Evolutionary conservation across 2,888 invertebrate genomes (phyloP).

Genomic region (Limnephilus marmoratus): DNA sequence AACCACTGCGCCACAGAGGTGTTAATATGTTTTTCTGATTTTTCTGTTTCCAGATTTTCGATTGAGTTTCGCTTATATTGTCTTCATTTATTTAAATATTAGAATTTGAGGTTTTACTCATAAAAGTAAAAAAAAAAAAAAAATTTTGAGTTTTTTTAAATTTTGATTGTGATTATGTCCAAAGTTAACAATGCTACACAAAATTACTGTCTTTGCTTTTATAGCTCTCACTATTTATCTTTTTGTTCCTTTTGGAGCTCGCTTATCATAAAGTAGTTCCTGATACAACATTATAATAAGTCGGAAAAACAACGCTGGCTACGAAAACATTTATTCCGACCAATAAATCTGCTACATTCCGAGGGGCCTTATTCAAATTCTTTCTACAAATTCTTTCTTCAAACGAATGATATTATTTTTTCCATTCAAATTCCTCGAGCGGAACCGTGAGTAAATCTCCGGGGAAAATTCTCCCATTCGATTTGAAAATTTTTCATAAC

Average conservation of each 20-base stretch:
- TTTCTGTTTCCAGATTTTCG: no score
- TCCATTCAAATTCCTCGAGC: not conserved
- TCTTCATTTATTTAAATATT: no score
- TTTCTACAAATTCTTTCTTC: not conserved
- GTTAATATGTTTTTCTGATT: no score
- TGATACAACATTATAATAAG: not conserved
- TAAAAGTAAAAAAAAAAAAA: no score
- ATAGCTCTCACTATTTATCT: not conserved
- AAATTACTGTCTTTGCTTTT: not conserved
- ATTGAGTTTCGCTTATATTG: no score
- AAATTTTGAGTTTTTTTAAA: no score
- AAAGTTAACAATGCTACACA: not conserved
- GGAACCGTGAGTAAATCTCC: not conserved
- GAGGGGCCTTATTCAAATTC: not conserved
- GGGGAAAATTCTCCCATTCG: conserved; percentile 17
- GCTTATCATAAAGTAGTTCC: not conserved
- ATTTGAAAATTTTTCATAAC: conserved; percentile 35
- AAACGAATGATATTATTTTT: conserved; percentile 2
- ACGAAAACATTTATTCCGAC: not conserved
- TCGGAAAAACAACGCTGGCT: not conserved
- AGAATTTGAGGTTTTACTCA: no score
- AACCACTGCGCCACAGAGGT: no score
- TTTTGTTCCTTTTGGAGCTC: not conserved
- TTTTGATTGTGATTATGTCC: no score
- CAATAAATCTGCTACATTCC: not conserved